These are phyloP conservation scores for Agriopis leucophaearia DNA, from an alignment of 2,888 invertebrate species.

Conservation along the genomic window DNA sequence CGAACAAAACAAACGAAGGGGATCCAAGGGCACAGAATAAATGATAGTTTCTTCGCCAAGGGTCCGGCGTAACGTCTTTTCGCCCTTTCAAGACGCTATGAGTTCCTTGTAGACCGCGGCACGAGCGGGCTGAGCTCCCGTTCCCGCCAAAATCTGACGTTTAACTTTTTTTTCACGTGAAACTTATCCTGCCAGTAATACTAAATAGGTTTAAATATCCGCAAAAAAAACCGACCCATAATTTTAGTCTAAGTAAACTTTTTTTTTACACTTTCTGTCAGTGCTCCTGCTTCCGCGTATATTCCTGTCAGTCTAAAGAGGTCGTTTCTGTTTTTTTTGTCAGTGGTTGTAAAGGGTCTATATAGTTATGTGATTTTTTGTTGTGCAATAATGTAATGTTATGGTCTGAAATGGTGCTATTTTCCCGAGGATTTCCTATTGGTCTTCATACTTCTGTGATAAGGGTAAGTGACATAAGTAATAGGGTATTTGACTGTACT, in stretches of 20 bases:
- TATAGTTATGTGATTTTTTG: not conserved
- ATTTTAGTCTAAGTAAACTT: not conserved
- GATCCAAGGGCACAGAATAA: conserved; percentile 64
- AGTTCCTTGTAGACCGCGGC: conserved; percentile 81
- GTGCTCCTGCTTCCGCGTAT: too few relatives aligned
- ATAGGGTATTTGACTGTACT: too few relatives aligned
- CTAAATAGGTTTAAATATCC: too few relatives aligned
- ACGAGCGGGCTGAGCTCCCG: conserved; percentile 70
- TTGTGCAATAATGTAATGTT: conserved; percentile 10
- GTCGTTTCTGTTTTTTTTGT: not conserved
- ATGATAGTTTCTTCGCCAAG: conserved; percentile 52
- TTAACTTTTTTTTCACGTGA: conserved; percentile 16
- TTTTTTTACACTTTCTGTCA: not conserved
- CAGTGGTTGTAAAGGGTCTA: not conserved
- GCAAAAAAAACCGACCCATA: too few relatives aligned
- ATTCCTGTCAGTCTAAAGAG: too few relatives aligned
- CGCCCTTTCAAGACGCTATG: conserved; percentile 70
- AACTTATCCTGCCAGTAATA: not conserved
- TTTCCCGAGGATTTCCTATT: not conserved
- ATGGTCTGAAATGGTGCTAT: conserved; percentile 30
- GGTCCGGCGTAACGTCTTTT: conserved; percentile 83
- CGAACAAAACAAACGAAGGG: conserved; percentile 70
- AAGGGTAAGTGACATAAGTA: not conserved
- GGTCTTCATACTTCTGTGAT: not conserved
- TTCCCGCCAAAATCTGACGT: conserved; percentile 61